A percentile compares a stretch with the other conserved stretches of the same genome.
Conservation (phyloP, 2,113 vertebrate species). For the Lamprologus callipterus region DNA sequence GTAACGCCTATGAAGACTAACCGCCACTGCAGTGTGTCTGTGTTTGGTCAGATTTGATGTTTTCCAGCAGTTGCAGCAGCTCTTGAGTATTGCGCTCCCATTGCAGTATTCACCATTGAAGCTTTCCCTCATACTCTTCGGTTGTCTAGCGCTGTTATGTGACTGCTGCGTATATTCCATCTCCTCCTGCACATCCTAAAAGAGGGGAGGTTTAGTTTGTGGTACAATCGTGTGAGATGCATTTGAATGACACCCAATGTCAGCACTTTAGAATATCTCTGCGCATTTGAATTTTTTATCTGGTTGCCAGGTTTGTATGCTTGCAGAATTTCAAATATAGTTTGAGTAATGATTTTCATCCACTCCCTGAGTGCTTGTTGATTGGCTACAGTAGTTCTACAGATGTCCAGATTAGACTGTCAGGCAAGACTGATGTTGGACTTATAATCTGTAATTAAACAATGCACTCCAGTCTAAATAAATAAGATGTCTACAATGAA, state of each 20-base stretch:
- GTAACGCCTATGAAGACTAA: background rate
- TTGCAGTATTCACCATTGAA: conserved; percentile 11
- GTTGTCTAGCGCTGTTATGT: conserved; percentile 5
- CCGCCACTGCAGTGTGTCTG: background rate
- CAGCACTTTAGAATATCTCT: conserved; percentile 44
- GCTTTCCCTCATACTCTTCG: background rate
- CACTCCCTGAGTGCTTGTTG: background rate
- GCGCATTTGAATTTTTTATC: conserved; percentile 34
- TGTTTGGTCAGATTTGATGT: background rate
- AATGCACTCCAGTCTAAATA: background rate
- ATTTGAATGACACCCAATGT: conserved; percentile 48
- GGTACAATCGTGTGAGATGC: conserved; percentile 27
- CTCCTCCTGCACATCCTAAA: background rate
- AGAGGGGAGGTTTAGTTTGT: conserved; percentile 23
- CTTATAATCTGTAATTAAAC: conserved; percentile 3
- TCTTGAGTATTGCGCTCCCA: conserved; percentile 9
- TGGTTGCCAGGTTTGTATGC: conserved; percentile 18
- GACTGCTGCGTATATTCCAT: conserved; percentile 7
- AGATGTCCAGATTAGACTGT: conserved; percentile 28
- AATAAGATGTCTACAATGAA: background rate
- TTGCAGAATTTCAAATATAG: conserved; percentile 32
- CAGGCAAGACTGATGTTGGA: background rate
- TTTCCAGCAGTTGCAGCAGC: conserved; percentile 6
- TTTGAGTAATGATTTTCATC: conserved; percentile 31
- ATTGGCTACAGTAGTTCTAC: background rate